Evolutionary conservation across 2,797 vertebrate species (phyloP), one percentile per base, ranked within the genome.

Genomic region (Hydrophis major): DNA sequence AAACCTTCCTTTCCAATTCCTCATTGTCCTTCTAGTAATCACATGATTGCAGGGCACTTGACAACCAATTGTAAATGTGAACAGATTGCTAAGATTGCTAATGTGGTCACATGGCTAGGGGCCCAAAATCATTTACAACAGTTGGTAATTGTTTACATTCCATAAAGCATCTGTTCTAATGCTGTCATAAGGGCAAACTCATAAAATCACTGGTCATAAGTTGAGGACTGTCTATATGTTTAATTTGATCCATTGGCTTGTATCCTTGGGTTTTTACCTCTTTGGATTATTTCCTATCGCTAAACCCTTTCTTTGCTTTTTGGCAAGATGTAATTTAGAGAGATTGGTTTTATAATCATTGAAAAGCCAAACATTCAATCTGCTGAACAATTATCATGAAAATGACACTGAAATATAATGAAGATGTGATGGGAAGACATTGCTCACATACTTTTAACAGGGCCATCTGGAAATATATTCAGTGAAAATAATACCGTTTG

Each of bases 401-500:
- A 94, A 93, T 94, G 93, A 92, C 95, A 95, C 12, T 94, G 90
- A 94, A 22, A 92, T 87, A 92, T 88, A 53, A 91, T 69, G 95
- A 94, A 83, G 27, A 60, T 94, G 55, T 92, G 59, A 86, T 3
- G 59, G 92, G 89, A 94, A 93, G 94, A 87, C 90, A 93, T 93
- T 89, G 87, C 14, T 60, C 87, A 94, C 89, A 61, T 89, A 90
- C 50, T 91, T 90, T 90, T 93, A 92, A 91, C 91, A 88, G 12
- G 94, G 78, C 66, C 91, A 94, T 69, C 89, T 92, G 13, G 53
- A 22, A 87, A 90, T 83, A 83, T 83, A 93, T 93, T 90, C 88
- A 88, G 27, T 18, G 89, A 55, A 95, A 94, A 93, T 55, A 94
- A 91, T 3, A 92, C 53, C 50, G 88, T 8, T n/a, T 55, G 66